A percentile compares a stretch with the other conserved stretches of the same genome.
Conservation (phyloP, 2,113 vertebrate species). For the Heterochromis multidens region DNA sequence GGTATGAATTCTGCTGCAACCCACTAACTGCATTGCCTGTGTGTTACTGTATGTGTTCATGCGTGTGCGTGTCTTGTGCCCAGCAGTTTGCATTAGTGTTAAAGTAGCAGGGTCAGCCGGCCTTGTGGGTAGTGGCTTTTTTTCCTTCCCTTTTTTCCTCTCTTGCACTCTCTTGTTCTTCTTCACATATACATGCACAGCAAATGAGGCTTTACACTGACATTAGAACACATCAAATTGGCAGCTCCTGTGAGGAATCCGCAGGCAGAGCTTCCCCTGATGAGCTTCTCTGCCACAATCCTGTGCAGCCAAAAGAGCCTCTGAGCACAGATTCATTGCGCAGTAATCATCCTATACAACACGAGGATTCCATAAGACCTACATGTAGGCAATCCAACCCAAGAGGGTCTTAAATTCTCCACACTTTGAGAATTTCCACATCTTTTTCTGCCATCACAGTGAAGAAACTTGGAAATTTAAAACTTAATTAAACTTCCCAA, state of each 20-base stretch:
- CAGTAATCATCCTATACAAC: slow-evolving; percentile 50
- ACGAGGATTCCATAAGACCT: slow-evolving; percentile 35
- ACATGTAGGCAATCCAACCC: slow-evolving; percentile 22
- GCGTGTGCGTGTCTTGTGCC: background rate
- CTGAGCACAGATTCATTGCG: slow-evolving; percentile 34
- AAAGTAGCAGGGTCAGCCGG: slow-evolving; percentile 18
- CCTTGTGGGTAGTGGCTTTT: slow-evolving; percentile 12
- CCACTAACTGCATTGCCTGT: slow-evolving; percentile 15
- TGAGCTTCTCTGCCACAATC: slow-evolving; percentile 43
- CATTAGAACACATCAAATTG: slow-evolving; percentile 17
- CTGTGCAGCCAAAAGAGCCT: slow-evolving; percentile 25
- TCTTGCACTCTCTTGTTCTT: background rate
- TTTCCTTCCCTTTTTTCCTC: background rate
- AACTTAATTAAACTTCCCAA: slow-evolving; percentile 54
- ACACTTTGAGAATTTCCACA: slow-evolving; percentile 14
- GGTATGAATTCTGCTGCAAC: slow-evolving; percentile 33
- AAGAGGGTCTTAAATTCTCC: slow-evolving; percentile 40
- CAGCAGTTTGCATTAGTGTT: background rate
- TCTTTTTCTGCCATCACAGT: slow-evolving; percentile 1
- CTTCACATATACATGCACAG: slow-evolving; percentile 10
- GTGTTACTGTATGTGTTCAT: background rate
- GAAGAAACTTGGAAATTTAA: slow-evolving; percentile 40
- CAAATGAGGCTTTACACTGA: slow-evolving; percentile 18
- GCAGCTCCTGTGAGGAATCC: slow-evolving; percentile 6
- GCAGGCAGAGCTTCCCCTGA: slow-evolving; percentile 15